Conservation (phyloP, 2,888 invertebrate genomes). For the Hypselothyrea guttata region DNA sequence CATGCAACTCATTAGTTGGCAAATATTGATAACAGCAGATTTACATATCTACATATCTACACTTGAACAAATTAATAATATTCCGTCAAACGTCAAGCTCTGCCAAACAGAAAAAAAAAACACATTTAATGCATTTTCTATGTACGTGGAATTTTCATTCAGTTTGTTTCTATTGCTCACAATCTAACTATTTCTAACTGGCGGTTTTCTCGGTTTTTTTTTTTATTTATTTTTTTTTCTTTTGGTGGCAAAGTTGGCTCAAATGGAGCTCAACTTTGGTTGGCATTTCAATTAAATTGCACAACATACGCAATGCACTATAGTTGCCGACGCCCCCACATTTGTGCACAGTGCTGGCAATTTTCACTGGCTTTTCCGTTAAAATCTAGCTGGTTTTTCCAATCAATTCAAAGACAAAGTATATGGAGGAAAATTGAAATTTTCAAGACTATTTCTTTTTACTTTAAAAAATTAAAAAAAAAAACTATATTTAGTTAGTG, state of each 20-base stretch:
- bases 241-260: neutral
- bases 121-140: conserved; percentile 11
- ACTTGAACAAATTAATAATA: too few species aligned
- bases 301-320: conserved; percentile 39
- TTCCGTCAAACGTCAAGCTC: too few species aligned
- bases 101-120: too few species aligned
- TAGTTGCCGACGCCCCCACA: conserved; percentile 5
- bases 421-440: too few species aligned
- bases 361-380: too few species aligned
- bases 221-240: neutral
- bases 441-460: too few species aligned
- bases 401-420: too few species aligned
- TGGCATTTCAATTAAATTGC: conserved; percentile 69
- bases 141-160: neutral
- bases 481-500: too few species aligned
- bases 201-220: conserved; percentile 3
- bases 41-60: too few species aligned
- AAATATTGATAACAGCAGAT: conserved; percentile 27
- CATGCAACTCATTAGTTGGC: conserved; percentile 45
- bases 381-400: too few species aligned
- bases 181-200: neutral
- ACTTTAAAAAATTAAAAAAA: too few species aligned
- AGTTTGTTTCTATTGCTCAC: neutral
- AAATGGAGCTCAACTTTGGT: conserved; percentile 25
- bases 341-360: neutral